A percentile compares a stretch with the other conserved stretches of the same genome.
These are phyloP conservation scores for Hedya salicella DNA, from an alignment of 2,888 invertebrate genomes.

Conservation along the genomic window DNA sequence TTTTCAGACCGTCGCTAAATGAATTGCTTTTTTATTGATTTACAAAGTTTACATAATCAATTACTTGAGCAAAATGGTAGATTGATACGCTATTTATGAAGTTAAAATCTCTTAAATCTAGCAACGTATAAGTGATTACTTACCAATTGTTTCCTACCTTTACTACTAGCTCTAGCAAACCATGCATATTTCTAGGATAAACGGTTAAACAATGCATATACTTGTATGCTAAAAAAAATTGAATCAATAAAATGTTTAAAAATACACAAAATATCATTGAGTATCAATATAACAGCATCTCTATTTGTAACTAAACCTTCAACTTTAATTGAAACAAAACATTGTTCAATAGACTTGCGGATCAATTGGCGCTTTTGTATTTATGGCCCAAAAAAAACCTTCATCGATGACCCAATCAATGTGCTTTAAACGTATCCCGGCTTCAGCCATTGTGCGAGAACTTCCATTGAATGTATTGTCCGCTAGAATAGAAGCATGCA, in stretches of 20 bases:
- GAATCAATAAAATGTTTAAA: no score
- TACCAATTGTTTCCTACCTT: no score
- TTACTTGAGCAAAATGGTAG: no score
- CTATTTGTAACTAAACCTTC: background rate
- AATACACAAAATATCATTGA: no score
- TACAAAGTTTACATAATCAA: background rate
- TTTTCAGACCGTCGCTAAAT: background rate
- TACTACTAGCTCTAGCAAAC: no score
- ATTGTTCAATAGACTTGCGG: background rate
- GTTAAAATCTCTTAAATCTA: no score
- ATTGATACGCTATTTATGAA: no score
- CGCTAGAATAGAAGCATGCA: slow-evolving; percentile 52
- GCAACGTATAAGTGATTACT: no score
- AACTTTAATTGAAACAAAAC: background rate
- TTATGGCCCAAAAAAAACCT: slow-evolving; percentile 11
- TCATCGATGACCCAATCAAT: slow-evolving; percentile 47
- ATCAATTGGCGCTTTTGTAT: background rate
- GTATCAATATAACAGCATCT: no score
- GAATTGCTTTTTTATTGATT: background rate
- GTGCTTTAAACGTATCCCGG: slow-evolving; percentile 47
- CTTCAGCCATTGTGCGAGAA: slow-evolving; percentile 51
- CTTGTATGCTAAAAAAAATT: no score
- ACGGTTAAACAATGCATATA: no score
- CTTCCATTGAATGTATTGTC: slow-evolving; percentile 55
- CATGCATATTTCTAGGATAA: no score